Percentiles rank a stretch among this genome's conserved stretches.
These are phyloP conservation scores for Tenrec ecaudatus DNA, from an alignment of 2,113 vertebrate genomes.

Conservation along the genomic window DNA sequence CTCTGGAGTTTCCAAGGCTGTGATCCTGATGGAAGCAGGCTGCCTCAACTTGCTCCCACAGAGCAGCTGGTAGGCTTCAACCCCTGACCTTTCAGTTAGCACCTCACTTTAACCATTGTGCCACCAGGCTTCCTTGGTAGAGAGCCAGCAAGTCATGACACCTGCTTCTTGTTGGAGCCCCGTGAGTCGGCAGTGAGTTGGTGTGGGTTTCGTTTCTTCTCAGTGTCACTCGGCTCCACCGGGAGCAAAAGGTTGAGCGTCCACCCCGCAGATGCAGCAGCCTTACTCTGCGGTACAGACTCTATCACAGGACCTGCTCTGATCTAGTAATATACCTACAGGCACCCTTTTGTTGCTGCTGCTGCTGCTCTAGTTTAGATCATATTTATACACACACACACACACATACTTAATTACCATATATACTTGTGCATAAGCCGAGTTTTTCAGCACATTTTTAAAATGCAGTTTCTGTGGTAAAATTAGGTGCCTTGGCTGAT, in stretches of 20 bases:
- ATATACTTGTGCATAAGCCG: too few species aligned
- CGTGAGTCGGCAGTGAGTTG: too few species aligned
- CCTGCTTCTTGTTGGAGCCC: too few species aligned
- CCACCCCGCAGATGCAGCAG: not conserved
- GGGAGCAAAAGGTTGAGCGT: not conserved
- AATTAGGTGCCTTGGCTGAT: too few species aligned
- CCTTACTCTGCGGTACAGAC: not conserved
- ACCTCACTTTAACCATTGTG: not conserved
- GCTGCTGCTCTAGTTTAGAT: not conserved
- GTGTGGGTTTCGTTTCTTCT: not conserved
- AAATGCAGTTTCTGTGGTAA: too few species aligned
- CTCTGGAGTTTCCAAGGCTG: not conserved
- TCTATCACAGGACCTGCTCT: not conserved
- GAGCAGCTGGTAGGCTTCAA: not conserved
- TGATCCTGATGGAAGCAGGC: not conserved
- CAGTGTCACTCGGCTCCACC: not conserved
- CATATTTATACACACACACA: not conserved
- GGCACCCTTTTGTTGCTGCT: not conserved
- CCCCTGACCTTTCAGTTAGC: not conserved
- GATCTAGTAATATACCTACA: not conserved
- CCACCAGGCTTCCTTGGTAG: not conserved
- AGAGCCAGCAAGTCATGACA: constrained; percentile 28
- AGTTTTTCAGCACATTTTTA: too few species aligned
- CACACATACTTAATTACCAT: too few species aligned
- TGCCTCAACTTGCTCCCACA: not conserved